Conservation (phyloP, 2,797 vertebrate genomes). For the Simalia tracyae region DNA sequence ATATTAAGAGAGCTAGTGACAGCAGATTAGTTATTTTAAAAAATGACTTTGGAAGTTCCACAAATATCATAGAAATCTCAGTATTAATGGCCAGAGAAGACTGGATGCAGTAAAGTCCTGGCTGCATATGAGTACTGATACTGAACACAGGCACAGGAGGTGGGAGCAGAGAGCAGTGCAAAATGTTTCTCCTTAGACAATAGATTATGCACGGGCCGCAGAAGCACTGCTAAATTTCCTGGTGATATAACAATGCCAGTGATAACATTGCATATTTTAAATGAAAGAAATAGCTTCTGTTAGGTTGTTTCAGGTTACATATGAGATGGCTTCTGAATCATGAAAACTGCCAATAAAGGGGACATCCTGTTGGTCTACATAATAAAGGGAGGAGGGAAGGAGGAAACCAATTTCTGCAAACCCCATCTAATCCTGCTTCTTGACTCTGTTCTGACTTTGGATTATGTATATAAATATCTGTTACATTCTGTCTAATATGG, state of each 20-base stretch:
- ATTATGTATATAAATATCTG: neutral
- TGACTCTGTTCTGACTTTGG: neutral
- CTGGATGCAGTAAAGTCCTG: neutral
- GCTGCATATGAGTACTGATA: neutral
- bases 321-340: neutral
- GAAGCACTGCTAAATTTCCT: neutral
- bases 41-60: neutral
- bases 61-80: neutral
- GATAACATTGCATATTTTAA: neutral
- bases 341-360: neutral
- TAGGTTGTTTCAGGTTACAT: too few species aligned
- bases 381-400: neutral
- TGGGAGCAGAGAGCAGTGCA: neutral
- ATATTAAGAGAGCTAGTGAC: neutral
- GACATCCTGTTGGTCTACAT: neutral
- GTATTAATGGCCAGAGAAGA: neutral
- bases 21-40: neutral
- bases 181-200: neutral
- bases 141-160: neutral
- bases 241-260: neutral
- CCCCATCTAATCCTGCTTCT: neutral
- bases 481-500: neutral
- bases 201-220: neutral
- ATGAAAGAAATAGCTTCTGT: too few species aligned
- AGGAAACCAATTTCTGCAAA: neutral